Percentiles rank a stretch among this genome's conserved stretches.
These are phyloP conservation scores for Gallinago nigripennis DNA, from an alignment of 2,797 vertebrate species.

Conservation along the genomic window DNA sequence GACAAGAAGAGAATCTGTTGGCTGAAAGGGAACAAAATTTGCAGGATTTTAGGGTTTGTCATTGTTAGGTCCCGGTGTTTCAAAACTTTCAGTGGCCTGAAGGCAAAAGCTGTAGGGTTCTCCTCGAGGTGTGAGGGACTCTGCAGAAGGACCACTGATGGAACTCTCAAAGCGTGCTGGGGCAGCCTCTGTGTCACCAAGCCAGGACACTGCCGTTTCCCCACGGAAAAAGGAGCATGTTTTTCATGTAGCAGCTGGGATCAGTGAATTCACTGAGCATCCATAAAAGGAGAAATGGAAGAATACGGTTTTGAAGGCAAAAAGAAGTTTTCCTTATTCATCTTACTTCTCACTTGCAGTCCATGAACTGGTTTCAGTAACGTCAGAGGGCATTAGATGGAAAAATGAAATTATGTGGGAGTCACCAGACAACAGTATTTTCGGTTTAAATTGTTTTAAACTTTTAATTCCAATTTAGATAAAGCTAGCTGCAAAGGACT, in stretches of 20 bases:
- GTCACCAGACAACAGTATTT: not conserved
- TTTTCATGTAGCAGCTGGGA: not conserved
- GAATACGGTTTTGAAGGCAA: not conserved
- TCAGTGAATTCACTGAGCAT: not conserved
- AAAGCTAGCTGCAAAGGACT: not conserved
- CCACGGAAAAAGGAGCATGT: not conserved
- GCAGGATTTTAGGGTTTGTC: not conserved
- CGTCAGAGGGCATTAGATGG: not conserved
- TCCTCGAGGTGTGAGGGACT: not conserved
- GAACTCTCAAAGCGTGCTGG: not conserved
- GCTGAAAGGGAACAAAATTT: not conserved
- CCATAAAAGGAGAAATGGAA: not conserved
- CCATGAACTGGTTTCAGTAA: not conserved
- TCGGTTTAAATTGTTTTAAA: not conserved
- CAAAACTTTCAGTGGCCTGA: not conserved
- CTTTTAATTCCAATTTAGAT: not conserved
- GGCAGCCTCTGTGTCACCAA: not conserved
- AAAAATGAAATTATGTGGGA: not conserved
- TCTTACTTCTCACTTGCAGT: not conserved
- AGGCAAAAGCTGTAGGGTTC: not conserved
- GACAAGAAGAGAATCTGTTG: not conserved
- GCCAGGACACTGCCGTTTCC: not conserved
- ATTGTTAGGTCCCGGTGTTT: not conserved
- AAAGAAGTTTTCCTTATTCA: not conserved
- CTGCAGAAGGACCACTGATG: not conserved